Conservation (phyloP, 2,797 vertebrate species). For the Sebastes jordani region DNA sequence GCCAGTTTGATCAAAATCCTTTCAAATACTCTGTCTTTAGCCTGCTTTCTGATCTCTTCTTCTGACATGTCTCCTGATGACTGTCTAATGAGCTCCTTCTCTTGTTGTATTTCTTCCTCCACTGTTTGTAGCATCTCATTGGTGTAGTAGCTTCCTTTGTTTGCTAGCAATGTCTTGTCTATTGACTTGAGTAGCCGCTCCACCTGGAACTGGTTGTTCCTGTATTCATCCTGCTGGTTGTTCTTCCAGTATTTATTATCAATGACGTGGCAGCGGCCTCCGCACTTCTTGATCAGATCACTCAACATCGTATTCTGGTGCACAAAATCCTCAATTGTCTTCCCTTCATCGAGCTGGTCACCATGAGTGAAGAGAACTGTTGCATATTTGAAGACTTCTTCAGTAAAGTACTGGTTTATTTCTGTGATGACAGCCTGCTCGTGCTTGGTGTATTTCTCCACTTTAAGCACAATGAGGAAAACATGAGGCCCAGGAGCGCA, state of each 20-base stretch:
- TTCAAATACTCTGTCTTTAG: accelerated
- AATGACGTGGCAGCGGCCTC: conserved; percentile 28
- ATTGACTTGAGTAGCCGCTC: conserved; percentile 14
- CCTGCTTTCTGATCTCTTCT: background rate
- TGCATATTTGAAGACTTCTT: background rate
- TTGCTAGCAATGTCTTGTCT: background rate
- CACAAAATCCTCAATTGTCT: background rate
- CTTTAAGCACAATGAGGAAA: background rate
- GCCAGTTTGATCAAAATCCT: background rate
- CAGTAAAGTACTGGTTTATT: background rate
- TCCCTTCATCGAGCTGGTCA: background rate
- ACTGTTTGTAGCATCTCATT: too few species aligned
- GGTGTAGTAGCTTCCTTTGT: background rate
- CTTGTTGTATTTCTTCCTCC: accelerated
- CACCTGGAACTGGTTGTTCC: conserved; percentile 39
- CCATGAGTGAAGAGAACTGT: conserved; percentile 19
- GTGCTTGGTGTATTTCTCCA: background rate
- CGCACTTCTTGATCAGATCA: conserved; percentile 16
- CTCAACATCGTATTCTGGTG: too few species aligned
- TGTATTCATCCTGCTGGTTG: background rate
- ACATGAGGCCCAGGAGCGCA: conserved; percentile 25
- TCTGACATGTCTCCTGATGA: background rate
- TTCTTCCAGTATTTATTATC: conserved; percentile 34
- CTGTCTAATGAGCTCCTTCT: accelerated
- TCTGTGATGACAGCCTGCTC: conserved; percentile 14